A percentile compares a stretch with the other conserved stretches of the same genome.
Evolutionary conservation across 2,888 invertebrate genomes (phyloP).

Genomic region (Galeruca laticollis): DNA sequence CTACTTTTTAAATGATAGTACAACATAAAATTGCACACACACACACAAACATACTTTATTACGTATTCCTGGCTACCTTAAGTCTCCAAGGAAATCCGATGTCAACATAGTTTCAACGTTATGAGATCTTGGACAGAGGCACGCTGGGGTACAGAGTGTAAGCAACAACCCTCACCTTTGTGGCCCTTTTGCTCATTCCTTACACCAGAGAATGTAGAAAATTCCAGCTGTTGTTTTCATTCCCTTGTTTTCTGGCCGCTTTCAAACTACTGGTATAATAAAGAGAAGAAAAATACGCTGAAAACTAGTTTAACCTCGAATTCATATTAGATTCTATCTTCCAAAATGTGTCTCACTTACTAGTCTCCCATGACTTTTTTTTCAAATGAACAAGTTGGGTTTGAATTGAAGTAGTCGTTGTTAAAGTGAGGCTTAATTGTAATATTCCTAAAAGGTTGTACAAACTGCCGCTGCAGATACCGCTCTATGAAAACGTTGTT

Average conservation of each 20-base stretch:
- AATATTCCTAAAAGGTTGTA: not conserved
- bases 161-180: conserved; percentile 22
- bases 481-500: not conserved
- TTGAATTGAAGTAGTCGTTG: not conserved
- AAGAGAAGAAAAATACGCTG: conserved; percentile 1
- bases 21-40: not conserved
- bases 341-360: not conserved
- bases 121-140: conserved; percentile 21
- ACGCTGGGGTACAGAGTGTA: conserved; percentile 13
- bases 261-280: conserved; percentile 15
- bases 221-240: conserved; percentile 25
- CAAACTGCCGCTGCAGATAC: not conserved
- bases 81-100: conserved; percentile 32
- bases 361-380: too few relatives aligned
- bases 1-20: conserved; percentile 1
- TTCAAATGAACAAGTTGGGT: too few relatives aligned
- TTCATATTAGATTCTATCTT: not conserved
- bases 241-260: conserved; percentile 16
- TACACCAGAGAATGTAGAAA: conserved; percentile 22
- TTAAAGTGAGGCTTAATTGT: not conserved
- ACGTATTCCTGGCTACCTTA: conserved; percentile 20
- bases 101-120: conserved; percentile 33
- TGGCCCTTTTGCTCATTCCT: conserved; percentile 30
- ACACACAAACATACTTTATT: conserved; percentile 17
- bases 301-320: not conserved